Evolutionary conservation across 2,888 invertebrate genomes (phyloP).

Genomic region (Helicoverpa assulta): DNA sequence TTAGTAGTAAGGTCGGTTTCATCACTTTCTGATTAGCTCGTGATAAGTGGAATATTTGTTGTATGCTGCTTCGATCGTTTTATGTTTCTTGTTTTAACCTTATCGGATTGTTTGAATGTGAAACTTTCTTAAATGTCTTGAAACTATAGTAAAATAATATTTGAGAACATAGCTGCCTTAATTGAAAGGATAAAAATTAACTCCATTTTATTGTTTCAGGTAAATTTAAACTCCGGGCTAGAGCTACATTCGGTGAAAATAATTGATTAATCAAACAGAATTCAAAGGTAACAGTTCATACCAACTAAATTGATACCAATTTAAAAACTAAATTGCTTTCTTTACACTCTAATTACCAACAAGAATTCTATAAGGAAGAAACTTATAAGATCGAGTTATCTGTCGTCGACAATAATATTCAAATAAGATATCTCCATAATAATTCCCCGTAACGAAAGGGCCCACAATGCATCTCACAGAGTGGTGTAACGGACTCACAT

Average conservation of each 20-base stretch:
- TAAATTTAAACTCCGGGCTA: no score
- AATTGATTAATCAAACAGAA: no score
- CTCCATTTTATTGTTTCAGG: no score
- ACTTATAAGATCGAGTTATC: slow-evolving; percentile 61
- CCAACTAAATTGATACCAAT: background rate
- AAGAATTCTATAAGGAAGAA: slow-evolving; percentile 31
- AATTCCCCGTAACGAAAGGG: slow-evolving; percentile 68
- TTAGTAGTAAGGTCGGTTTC: slow-evolving; percentile 52
- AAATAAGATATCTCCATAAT: slow-evolving; percentile 67
- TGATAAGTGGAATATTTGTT: slow-evolving; percentile 54
- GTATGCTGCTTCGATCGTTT: slow-evolving; percentile 32
- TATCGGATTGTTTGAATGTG: background rate
- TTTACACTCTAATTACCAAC: slow-evolving; percentile 2
- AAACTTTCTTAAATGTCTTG: no score
- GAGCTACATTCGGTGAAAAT: no score
- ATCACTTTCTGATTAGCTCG: slow-evolving; percentile 54
- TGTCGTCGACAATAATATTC: slow-evolving; percentile 64
- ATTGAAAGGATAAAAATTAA: no score
- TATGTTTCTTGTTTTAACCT: slow-evolving; percentile 24
- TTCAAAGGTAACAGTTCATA: slow-evolving; percentile 1
- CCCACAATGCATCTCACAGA: slow-evolving; percentile 54
- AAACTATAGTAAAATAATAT: no score
- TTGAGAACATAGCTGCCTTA: no score
- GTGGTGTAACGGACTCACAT: slow-evolving; percentile 46
- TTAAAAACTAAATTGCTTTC: slow-evolving; percentile 13